Evolutionary conservation across 2,888 invertebrate species (phyloP).

Genomic region (Meghimatium bilineatum): DNA sequence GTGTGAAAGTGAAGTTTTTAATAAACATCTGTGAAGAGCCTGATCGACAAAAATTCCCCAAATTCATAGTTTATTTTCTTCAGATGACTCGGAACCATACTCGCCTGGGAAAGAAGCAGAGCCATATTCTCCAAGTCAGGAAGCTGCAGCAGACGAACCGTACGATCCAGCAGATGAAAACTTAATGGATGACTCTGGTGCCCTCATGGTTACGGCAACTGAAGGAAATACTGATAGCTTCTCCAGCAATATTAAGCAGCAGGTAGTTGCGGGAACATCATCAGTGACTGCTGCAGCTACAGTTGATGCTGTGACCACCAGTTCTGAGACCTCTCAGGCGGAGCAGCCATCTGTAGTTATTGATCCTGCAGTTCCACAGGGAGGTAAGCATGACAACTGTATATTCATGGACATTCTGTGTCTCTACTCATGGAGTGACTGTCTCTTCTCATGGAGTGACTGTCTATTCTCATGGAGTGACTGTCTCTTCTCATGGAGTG

Average conservation of each 20-base stretch:
- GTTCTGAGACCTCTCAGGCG: not conserved
- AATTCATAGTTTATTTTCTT: slow-evolving; percentile 73
- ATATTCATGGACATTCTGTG: not conserved
- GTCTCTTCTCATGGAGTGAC: too few species aligned
- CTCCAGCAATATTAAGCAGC: not conserved
- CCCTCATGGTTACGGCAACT: not conserved
- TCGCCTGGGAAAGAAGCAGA: slow-evolving; percentile 74
- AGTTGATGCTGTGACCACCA: not conserved
- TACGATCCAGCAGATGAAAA: slow-evolving; percentile 55
- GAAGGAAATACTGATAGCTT: not conserved
- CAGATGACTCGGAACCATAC: slow-evolving; percentile 57
- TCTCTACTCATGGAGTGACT: too few species aligned
- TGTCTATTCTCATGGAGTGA: too few species aligned
- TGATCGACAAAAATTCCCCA: not conserved
- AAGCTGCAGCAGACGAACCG: slow-evolving; percentile 80
- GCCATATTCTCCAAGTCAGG: slow-evolving; percentile 72
- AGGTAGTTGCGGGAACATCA: not conserved
- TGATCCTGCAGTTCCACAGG: not conserved
- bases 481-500: too few species aligned
- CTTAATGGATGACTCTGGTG: slow-evolving; percentile 43
- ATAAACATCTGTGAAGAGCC: too few species aligned
- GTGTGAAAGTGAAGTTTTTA: too few species aligned
- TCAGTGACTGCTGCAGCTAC: not conserved
- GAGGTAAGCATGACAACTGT: not conserved
- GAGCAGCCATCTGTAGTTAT: not conserved